These are phyloP conservation scores for Helogale parvula DNA, from an alignment of 2,113 vertebrate genomes.

Conservation along the genomic window DNA sequence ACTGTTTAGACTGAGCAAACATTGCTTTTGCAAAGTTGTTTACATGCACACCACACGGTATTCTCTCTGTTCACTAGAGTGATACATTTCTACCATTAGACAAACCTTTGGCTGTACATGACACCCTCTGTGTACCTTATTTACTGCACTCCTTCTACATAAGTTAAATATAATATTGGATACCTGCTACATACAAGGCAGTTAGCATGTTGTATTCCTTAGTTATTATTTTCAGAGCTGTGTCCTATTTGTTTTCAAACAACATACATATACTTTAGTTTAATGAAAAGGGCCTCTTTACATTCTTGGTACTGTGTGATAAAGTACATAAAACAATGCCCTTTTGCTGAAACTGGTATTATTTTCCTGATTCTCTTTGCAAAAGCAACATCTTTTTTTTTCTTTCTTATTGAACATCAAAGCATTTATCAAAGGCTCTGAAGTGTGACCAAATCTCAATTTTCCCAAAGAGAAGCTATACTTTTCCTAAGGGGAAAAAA, in stretches of 20 bases:
- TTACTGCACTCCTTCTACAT: neutral
- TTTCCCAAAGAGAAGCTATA: slow-evolving; percentile 60
- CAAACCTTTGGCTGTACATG: neutral
- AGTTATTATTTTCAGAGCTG: neutral
- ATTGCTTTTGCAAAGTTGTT: neutral
- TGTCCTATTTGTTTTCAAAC: neutral
- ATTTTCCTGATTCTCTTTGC: slow-evolving; percentile 61
- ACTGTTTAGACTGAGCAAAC: neutral
- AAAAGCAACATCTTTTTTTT: slow-evolving; percentile 61
- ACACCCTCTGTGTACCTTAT: neutral
- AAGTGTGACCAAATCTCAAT: slow-evolving; percentile 66
- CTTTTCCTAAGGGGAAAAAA: slow-evolving; percentile 4
- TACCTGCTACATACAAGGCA: neutral
- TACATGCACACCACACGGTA: neutral
- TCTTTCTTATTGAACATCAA: slow-evolving; percentile 76
- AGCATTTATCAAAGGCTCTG: slow-evolving; percentile 69
- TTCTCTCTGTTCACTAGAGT: neutral
- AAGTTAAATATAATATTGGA: neutral
- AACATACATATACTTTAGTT: neutral
- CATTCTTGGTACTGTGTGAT: neutral
- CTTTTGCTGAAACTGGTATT: slow-evolving; percentile 48
- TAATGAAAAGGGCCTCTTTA: neutral
- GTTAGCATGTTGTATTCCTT: neutral
- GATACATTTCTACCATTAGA: neutral
- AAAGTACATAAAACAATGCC: slow-evolving; percentile 35